A percentile compares a stretch with the other conserved stretches of the same genome.
Evolutionary conservation across 2,888 invertebrate genomes (phyloP).

Genomic region (Rhagonycha fulva): DNA sequence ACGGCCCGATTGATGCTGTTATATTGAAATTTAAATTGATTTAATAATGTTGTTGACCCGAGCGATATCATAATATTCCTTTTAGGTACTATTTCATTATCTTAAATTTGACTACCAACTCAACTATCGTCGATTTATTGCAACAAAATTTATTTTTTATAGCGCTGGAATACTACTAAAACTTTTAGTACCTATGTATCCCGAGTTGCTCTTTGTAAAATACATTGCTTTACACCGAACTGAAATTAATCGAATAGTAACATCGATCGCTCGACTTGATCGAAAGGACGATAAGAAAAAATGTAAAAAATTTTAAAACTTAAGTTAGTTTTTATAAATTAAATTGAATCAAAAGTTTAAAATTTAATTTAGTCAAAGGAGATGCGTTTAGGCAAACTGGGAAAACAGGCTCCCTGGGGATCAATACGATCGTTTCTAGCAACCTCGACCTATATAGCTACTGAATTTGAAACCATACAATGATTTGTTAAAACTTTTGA

Average conservation of each 20-base stretch:
- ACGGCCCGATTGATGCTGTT: slow-evolving; percentile 26
- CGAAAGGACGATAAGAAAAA: neutral
- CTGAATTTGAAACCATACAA: slow-evolving; percentile 14
- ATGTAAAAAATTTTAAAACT: neutral
- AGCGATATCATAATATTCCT: slow-evolving; percentile 5
- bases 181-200: neutral
- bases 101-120: neutral
- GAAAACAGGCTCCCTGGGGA: slow-evolving; percentile 27
- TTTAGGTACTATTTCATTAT: neutral
- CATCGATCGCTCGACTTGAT: neutral
- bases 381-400: slow-evolving; percentile 27
- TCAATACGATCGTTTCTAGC: slow-evolving; percentile 32
- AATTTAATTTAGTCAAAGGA: slow-evolving; percentile 22
- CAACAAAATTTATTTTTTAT: neutral
- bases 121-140: neutral
- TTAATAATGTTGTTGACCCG: slow-evolving; percentile 12
- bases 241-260: neutral
- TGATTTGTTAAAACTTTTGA: neutral
- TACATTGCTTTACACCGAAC: neutral
- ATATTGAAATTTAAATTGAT: slow-evolving; percentile 28
- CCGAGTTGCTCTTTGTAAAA: neutral
- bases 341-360: slow-evolving; percentile 12
- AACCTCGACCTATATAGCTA: slow-evolving; percentile 33
- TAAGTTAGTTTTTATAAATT: neutral
- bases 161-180: neutral